Conservation (phyloP, 2,888 invertebrate genomes). For the Venusia cambrica region DNA sequence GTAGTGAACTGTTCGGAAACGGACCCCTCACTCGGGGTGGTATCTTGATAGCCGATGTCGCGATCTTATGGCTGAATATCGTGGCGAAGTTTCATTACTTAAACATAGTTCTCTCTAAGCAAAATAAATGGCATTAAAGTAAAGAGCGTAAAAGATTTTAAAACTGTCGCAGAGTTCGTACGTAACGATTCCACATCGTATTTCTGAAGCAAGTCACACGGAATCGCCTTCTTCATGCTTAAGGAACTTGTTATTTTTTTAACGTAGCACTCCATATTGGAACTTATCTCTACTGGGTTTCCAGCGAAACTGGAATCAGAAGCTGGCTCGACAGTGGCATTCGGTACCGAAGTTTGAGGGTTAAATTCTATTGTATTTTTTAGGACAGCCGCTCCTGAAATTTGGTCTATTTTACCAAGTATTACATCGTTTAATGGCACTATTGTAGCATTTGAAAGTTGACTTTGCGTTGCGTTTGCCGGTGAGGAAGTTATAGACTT, state of each 20-base stretch:
- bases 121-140: no score
- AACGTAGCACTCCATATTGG: constrained; percentile 10
- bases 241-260: constrained; percentile 3
- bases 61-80: no score
- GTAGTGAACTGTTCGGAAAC: no score
- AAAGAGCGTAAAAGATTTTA: no score
- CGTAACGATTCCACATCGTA: constrained; percentile 6
- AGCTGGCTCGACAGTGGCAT: constrained; percentile 2
- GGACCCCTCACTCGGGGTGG: no score
- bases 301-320: constrained; percentile 7
- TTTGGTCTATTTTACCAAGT: no score
- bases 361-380: no score
- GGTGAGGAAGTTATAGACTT: constrained; percentile 1
- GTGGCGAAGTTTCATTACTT: no score
- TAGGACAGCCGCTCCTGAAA: background rate
- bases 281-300: background rate
- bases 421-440: no score
- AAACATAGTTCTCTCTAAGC: no score
- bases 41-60: no score
- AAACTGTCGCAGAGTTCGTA: background rate
- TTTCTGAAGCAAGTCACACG: constrained; percentile 9
- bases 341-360: constrained; percentile 5
- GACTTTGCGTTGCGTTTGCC: background rate
- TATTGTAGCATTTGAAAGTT: constrained; percentile 14
- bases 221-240: constrained; percentile 1